Base-by-base conservation (phyloP, 2,888 invertebrate species). In the Phortica magna region DNA sequence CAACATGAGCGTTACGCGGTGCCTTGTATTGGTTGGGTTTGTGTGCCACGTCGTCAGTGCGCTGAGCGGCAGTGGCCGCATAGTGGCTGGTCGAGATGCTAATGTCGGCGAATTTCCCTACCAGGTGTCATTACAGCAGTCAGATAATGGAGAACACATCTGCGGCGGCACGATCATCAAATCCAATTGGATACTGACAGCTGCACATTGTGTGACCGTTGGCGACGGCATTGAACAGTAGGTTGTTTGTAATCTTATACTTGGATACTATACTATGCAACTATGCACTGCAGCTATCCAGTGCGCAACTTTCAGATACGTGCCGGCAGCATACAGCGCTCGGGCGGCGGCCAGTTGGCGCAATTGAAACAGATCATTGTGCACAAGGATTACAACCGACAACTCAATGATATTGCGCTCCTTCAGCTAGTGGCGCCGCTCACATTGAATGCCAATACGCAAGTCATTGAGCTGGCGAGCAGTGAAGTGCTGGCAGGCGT, bases 61-160 rank as follows among this genome's bases (percentile, higher is more conserved):
- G 17, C 61, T 22, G 17, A 6, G 10, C 17, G 61, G 61, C 53
- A 12, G 31, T 12, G 9, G 42, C 43, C 87, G 86, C 6, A 74
- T 83, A n/a, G 76, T 88, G 0, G 88, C 88, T 2, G 91, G 92
- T 0, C 67, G 78, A 0, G 59, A 82, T 22, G 92, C 92, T 0
- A 77, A 72, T 0, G 81, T 88, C 12, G 91, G 89, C 7, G 89
- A 91, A 68, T 90, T 91, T 80, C 92, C 93, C 0, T 88, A 91
- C 82, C 91, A 91, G 82, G 83, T 91, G 1, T 92, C 92, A 0
- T 42, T 92, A 65, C 87, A 88, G 64, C 81, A 79, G 1, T 77
- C 76, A 14, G 77, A 73, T 19, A 73, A 84, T 48, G 85, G 84
- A 2, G 72, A 43, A 0, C 89, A 90, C 77, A 74, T 80, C 17